Evolutionary conservation across 2,113 vertebrate genomes (phyloP).

Genomic region (Sylvia atricapilla): DNA sequence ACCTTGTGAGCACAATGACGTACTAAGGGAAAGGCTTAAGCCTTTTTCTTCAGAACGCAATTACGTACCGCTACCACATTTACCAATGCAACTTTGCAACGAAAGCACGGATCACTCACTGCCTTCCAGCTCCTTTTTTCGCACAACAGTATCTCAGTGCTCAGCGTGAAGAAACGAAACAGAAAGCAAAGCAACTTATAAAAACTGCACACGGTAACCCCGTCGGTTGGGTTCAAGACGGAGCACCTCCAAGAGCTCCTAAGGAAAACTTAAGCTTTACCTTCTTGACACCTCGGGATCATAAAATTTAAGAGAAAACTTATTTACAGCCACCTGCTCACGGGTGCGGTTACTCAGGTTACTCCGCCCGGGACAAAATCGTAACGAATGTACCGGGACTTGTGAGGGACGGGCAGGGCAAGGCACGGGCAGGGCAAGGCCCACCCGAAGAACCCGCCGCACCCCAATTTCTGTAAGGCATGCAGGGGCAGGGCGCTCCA

Average conservation of each 20-base stretch:
- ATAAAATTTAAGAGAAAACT: not conserved
- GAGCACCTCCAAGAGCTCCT: not conserved
- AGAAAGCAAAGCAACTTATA: not conserved
- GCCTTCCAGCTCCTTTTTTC: not conserved
- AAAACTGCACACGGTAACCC: accelerated
- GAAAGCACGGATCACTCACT: accelerated
- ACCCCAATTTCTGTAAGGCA: not conserved
- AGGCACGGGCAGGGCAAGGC: not conserved
- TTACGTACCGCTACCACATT: accelerated
- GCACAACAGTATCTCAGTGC: too few relatives aligned
- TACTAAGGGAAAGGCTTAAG: not conserved
- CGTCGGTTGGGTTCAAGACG: accelerated
- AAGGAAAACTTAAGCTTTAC: not conserved
- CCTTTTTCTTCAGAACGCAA: not conserved
- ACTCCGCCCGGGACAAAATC: not conserved
- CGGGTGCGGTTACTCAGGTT: too few relatives aligned
- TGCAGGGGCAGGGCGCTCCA: not conserved
- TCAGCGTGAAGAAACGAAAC: accelerated
- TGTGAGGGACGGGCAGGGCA: not conserved
- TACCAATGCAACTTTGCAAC: not conserved
- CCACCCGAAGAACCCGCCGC: too few relatives aligned
- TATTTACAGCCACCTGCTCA: not conserved
- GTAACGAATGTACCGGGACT: accelerated
- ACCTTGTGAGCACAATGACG: accelerated
- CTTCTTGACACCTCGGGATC: not conserved